A percentile compares a stretch with the other conserved stretches of the same genome.
Evolutionary conservation across 1,140 invertebrate genomes (phyloP).

Genomic region (Drosophila willistoni): DNA sequence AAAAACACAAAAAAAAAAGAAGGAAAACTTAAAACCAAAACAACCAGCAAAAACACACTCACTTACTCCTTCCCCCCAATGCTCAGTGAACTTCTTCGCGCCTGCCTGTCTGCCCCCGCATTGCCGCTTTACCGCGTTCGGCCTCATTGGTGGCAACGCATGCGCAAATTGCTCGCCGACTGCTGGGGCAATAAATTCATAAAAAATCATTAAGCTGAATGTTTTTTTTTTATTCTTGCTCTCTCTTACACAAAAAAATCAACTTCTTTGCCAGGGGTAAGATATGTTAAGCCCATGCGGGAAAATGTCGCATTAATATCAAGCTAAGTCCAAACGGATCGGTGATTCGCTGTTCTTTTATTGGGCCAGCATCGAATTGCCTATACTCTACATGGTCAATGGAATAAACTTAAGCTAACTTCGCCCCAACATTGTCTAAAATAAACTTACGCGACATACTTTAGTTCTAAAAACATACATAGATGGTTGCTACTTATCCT

Average conservation of each 20-base stretch:
- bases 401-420: too few species aligned
- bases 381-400: background rate
- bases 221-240: conserved; percentile 31
- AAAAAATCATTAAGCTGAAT: conserved; percentile 77
- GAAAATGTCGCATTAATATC: conserved; percentile 73
- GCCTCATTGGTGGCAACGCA: conserved; percentile 76
- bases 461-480: too few species aligned
- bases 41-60: conserved; percentile 24
- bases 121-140: conserved; percentile 31
- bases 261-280: conserved; percentile 42
- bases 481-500: too few species aligned
- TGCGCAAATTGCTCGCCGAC: conserved; percentile 74
- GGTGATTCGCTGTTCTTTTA: background rate
- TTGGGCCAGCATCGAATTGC: background rate
- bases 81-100: conserved; percentile 49
- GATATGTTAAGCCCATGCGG: conserved; percentile 22
- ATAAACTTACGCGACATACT: too few species aligned
- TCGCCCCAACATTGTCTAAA: too few species aligned
- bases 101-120: conserved; percentile 33
- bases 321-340: conserved; percentile 52
- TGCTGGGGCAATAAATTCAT: conserved; percentile 78
- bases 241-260: conserved; percentile 20
- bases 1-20: conserved; percentile 31
- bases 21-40: conserved; percentile 15
- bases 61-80: conserved; percentile 12